A percentile compares a stretch with the other conserved stretches of the same genome.
Evolutionary conservation across 2,797 vertebrate species (phyloP).

Genomic region (Coendou prehensilis): DNA sequence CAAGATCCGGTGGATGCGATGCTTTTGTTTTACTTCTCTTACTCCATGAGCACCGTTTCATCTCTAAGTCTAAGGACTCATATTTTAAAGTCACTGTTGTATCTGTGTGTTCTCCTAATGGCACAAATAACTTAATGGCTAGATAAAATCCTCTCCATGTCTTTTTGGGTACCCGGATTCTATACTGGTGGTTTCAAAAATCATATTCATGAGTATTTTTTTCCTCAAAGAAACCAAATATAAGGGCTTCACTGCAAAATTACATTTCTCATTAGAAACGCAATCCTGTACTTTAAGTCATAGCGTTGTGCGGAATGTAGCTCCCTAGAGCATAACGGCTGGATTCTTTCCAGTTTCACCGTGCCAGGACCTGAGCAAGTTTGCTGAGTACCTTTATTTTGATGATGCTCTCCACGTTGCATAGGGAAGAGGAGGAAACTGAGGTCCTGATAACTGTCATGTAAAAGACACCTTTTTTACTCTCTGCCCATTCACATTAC

Average conservation of each 20-base stretch:
- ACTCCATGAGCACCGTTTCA: not conserved
- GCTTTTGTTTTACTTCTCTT: not conserved
- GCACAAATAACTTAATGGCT: not conserved
- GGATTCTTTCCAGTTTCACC: not conserved
- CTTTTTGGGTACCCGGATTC: not conserved
- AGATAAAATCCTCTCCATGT: not conserved
- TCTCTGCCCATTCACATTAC: not conserved
- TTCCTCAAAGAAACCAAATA: not conserved
- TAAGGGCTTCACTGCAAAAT: not conserved
- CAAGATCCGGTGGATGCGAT: not conserved
- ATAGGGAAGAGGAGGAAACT: not conserved
- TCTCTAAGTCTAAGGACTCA: not conserved
- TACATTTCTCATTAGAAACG: not conserved
- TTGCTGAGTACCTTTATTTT: not conserved
- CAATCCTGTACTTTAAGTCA: not conserved
- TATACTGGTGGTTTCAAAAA: not conserved
- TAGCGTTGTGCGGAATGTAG: not conserved
- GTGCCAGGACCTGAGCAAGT: not conserved
- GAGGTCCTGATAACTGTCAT: not conserved
- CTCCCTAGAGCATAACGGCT: no score
- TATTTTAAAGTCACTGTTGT: not conserved
- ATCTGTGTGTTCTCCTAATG: not conserved
- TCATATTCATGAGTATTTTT: not conserved
- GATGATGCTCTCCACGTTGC: not conserved
- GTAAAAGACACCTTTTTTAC: not conserved